Evolutionary conservation across 2,888 invertebrate species (phyloP).

Genomic region (Catocala sponsa): DNA sequence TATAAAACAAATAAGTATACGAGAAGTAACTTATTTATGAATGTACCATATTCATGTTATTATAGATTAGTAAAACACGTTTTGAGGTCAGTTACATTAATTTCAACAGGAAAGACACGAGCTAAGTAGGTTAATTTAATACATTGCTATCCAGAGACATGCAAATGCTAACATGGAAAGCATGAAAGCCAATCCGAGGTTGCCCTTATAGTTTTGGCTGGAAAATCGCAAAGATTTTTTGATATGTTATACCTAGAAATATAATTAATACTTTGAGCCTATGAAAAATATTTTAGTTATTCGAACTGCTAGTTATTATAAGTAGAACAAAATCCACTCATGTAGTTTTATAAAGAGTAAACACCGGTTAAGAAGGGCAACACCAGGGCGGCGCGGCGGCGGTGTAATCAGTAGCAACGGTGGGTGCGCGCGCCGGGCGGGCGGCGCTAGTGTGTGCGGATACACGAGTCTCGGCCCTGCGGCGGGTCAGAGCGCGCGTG

Average conservation of each 20-base stretch:
- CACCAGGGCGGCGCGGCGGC: conserved; percentile 48
- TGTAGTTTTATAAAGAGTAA: conserved; percentile 36
- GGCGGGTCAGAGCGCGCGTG: conserved; percentile 72
- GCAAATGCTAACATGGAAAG: conserved; percentile 9
- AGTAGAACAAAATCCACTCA: neutral
- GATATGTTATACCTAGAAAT: too few relatives aligned
- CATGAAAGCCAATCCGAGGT: conserved; percentile 1
- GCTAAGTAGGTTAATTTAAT: conserved; percentile 26
- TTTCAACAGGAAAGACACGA: conserved; percentile 20
- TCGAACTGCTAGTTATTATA: too few relatives aligned
- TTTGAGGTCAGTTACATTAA: conserved; percentile 23
- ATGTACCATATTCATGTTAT: neutral
- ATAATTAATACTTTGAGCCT: too few relatives aligned
- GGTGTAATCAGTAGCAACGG: conserved; percentile 49
- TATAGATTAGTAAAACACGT: conserved; percentile 1
- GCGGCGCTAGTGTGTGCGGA: conserved; percentile 61
- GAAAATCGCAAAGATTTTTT: too few relatives aligned
- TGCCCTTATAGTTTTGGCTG: conserved; percentile 4
- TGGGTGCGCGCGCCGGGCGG: conserved; percentile 63
- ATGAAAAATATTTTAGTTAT: too few relatives aligned
- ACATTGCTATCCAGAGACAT: conserved; percentile 16
- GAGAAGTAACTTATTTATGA: neutral
- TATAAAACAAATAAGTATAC: too few relatives aligned
- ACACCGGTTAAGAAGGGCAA: conserved; percentile 57
- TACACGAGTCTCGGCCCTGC: conserved; percentile 66